Conservation (phyloP, 1,140 invertebrate species). For the Spodoptera frugiperda region DNA sequence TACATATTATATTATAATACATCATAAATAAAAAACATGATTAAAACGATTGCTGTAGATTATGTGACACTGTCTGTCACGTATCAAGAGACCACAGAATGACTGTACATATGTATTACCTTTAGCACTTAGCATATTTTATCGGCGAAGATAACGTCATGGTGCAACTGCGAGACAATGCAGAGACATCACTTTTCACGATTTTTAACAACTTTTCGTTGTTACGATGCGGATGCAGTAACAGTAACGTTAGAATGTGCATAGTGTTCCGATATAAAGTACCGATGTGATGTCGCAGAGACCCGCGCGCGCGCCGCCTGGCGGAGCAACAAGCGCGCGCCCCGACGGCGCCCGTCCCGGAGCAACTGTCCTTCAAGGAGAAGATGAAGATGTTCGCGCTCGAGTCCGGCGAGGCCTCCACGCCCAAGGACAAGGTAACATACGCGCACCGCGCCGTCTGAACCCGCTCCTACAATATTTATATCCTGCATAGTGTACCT, state of each 20-base stretch:
- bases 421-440: constrained; percentile 93
- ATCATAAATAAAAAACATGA: no score
- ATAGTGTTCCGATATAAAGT: not conserved
- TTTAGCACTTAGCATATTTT: no score
- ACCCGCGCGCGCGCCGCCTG: constrained; percentile 93
- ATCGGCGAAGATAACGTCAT: no score
- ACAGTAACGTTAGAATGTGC: not conserved
- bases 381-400: constrained; percentile 99
- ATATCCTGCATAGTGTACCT: constrained; percentile 33
- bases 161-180: not conserved
- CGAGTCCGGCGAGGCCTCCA: constrained; percentile 95
- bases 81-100: no score
- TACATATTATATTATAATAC: no score
- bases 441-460: not conserved
- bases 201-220: no score
- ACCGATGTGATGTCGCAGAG: constrained; percentile 84
- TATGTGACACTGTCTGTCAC: no score
- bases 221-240: no score
- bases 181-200: no score
- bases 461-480: not conserved
- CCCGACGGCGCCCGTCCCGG: constrained; percentile 90
- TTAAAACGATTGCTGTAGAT: no score
- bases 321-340: constrained; percentile 91
- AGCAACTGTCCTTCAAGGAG: constrained; percentile 96
- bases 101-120: no score